A percentile compares a stretch with the other conserved stretches of the same genome.
phyloP scores from a whole-genome alignment of 1,140 invertebrate species.

The Apis cerana region DNA sequence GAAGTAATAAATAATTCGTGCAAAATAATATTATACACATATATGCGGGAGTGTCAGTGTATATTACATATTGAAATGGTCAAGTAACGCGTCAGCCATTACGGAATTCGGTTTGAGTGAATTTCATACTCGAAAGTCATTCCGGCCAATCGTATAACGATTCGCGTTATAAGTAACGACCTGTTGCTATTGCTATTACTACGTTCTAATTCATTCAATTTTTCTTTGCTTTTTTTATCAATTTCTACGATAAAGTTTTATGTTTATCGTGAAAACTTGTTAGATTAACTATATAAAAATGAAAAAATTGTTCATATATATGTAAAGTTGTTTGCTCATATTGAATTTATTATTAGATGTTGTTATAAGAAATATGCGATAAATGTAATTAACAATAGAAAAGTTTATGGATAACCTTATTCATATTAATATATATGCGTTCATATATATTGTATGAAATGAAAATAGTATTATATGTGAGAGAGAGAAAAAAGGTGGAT shows the following conservation, averaged over 20 bases:
- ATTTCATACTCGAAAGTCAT: slow-evolving; percentile 44
- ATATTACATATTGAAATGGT: slow-evolving; percentile 29
- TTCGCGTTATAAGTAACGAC: slow-evolving; percentile 30
- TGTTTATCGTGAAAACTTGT: background rate
- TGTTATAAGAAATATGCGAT: slow-evolving; percentile 14
- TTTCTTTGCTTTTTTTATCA: background rate
- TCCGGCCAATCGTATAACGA: slow-evolving; percentile 45
- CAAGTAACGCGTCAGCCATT: slow-evolving; percentile 58
- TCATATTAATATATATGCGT: background rate
- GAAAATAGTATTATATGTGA: background rate
- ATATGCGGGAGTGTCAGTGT: background rate
- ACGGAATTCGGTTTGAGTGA: slow-evolving; percentile 55
- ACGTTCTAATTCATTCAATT: background rate
- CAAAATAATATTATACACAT: background rate
- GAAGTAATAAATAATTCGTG: slow-evolving; percentile 9
- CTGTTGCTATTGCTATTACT: slow-evolving; percentile 44
- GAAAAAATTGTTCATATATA: background rate
- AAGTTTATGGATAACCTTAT: slow-evolving; percentile 36
- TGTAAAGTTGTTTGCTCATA: background rate
- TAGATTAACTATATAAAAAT: background rate
- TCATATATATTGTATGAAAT: background rate
- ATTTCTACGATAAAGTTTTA: background rate
- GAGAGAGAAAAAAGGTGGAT: slow-evolving; percentile 8
- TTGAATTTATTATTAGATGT: slow-evolving; percentile 9
- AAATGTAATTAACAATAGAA: slow-evolving; percentile 5